phyloP scores from a whole-genome alignment of 2,888 invertebrate species.

The Axea sp. region DNA sequence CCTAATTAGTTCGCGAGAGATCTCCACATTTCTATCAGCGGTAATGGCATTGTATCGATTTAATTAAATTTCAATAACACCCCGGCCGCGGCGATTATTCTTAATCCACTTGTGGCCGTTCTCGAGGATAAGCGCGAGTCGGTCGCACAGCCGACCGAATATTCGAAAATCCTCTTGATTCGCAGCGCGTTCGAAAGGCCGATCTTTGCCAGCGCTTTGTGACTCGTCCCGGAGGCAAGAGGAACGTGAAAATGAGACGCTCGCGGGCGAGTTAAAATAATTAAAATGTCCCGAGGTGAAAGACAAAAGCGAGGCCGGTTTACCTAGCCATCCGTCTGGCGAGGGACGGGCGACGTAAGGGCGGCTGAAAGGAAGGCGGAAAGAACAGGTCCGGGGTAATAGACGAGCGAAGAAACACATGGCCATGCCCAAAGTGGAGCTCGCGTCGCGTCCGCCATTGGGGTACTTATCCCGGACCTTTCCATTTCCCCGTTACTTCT shows the following conservation, averaged over 20 bases:
- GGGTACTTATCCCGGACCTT: constrained; percentile 79
- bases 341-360: constrained; percentile 70
- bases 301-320: constrained; percentile 74
- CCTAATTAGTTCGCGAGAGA: constrained; percentile 16
- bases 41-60: constrained; percentile 18
- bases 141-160: constrained; percentile 18
- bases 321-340: constrained; percentile 69
- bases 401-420: constrained; percentile 79
- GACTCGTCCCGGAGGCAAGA: constrained; percentile 43
- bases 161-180: constrained; percentile 30
- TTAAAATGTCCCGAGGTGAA: constrained; percentile 76
- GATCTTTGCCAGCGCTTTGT: constrained; percentile 55
- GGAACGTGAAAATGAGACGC: constrained; percentile 75
- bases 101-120: constrained; percentile 12
- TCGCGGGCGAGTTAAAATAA: constrained; percentile 78
- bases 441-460: constrained; percentile 78
- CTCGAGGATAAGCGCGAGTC: too few species aligned
- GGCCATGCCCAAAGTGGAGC: constrained; percentile 79
- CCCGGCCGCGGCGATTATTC: constrained; percentile 49
- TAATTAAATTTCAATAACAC: constrained; percentile 12
- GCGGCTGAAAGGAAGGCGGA: constrained; percentile 66
- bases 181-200: constrained; percentile 33
- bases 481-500: constrained; percentile 75
- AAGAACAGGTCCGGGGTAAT: constrained; percentile 69
- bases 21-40: neutral